Evolutionary conservation across 2,113 vertebrate species (phyloP).

Genomic region (Rhodinocichla rosea): DNA sequence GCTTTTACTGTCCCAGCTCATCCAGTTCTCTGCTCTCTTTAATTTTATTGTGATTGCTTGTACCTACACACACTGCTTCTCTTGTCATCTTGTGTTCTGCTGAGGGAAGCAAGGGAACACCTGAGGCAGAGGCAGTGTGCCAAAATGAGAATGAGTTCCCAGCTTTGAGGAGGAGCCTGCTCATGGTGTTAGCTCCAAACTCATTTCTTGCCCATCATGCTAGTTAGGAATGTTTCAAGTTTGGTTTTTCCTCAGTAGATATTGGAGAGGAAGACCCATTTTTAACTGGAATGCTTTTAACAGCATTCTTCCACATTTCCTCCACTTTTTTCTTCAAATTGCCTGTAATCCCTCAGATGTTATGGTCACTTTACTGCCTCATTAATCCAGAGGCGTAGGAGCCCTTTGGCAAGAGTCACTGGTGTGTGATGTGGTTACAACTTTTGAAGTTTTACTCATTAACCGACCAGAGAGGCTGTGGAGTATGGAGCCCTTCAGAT

Average conservation of each 20-base stretch:
- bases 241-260: not conserved
- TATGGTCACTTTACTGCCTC: not conserved
- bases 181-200: not conserved
- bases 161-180: not conserved
- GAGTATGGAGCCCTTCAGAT: not conserved
- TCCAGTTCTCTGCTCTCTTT: not conserved
- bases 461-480: not conserved
- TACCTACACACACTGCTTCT: not conserved
- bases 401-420: not conserved
- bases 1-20: not conserved
- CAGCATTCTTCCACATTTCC: not conserved
- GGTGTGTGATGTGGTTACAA: not conserved
- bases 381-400: not conserved
- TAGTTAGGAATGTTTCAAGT: not conserved
- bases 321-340: not conserved
- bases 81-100: not conserved
- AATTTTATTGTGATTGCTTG: not conserved
- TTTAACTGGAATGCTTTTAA: not conserved
- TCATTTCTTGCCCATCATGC: rapidly evolving
- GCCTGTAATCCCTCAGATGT: not conserved
- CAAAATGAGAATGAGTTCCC: not conserved
- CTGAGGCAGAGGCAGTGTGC: not conserved
- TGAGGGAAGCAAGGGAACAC: not conserved
- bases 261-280: not conserved
- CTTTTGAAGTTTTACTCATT: not conserved